Evolutionary conservation across 1,140 invertebrate species (phyloP).

Genomic region (Helicorthomorpha holstii): DNA sequence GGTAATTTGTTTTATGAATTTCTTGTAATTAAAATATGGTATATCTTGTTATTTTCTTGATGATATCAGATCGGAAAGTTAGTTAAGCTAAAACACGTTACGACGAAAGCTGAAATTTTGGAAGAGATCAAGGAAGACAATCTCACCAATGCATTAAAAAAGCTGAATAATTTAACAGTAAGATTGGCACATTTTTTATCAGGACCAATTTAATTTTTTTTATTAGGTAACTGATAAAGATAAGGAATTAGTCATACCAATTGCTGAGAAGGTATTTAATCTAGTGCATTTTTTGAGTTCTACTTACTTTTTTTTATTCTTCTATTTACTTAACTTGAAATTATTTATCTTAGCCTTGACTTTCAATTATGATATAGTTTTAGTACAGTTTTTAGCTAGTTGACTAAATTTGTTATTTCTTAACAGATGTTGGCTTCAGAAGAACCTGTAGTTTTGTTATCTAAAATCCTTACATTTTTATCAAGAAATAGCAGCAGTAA

Average conservation of each 20-base stretch:
- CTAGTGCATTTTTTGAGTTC: too few species aligned
- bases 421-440: too few species aligned
- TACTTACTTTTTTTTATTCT: too few species aligned
- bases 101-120: not conserved
- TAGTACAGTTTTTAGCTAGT: too few species aligned
- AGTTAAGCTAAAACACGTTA: not conserved
- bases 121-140: not conserved
- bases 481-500: too few species aligned
- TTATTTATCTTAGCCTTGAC: too few species aligned
- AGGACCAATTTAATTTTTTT: not conserved
- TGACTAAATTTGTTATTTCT: too few species aligned
- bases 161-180: not conserved
- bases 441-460: too few species aligned
- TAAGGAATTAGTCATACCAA: not conserved
- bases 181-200: not conserved
- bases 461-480: too few species aligned
- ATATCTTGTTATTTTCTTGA: not conserved
- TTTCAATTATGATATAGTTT: too few species aligned
- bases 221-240: not conserved
- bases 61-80: not conserved
- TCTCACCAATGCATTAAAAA: not conserved
- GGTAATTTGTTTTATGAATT: not conserved
- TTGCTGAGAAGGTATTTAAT: not conserved
- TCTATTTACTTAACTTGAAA: too few species aligned
- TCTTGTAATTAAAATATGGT: not conserved